phyloP scores from a whole-genome alignment of 2,113 vertebrate species.

The Struthio camelus region DNA sequence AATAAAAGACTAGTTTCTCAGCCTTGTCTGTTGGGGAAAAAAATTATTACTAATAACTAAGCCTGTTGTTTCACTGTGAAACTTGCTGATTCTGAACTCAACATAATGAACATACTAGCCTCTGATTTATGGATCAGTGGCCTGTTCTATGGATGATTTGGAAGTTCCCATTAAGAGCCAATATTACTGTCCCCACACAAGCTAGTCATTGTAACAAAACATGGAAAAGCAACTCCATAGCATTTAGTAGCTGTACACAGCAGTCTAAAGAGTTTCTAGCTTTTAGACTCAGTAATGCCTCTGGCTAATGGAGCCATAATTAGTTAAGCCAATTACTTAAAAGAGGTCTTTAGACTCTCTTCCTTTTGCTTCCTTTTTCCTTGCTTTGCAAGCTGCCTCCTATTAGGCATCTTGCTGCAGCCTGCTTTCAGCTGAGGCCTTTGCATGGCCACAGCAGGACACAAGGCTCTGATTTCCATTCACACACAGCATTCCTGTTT shows the following conservation, averaged over 20 bases:
- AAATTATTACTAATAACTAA: not conserved
- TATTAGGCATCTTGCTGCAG: not conserved
- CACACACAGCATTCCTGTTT: not conserved
- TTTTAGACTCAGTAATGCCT: not conserved
- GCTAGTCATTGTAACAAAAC: not conserved
- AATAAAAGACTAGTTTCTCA: not conserved
- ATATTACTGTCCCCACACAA: not conserved
- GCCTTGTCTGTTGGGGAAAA: not conserved
- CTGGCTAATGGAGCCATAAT: not conserved
- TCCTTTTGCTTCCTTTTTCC: not conserved
- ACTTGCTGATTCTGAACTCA: not conserved
- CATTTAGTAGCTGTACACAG: not conserved
- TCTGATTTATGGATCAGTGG: not conserved
- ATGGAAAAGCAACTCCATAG: not conserved
- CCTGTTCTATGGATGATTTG: not conserved
- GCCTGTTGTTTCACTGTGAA: not conserved
- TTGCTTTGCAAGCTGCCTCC: not conserved
- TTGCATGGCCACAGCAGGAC: not conserved
- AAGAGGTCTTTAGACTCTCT: not conserved
- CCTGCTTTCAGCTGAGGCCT: not conserved
- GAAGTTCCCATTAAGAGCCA: not conserved
- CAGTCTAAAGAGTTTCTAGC: not conserved
- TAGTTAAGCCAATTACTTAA: conserved; percentile 17
- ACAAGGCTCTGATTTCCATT: not conserved
- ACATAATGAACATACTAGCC: not conserved